These are phyloP conservation scores for Rhinella marina DNA, from an alignment of 2,797 vertebrate genomes.

Conservation along the genomic window DNA sequence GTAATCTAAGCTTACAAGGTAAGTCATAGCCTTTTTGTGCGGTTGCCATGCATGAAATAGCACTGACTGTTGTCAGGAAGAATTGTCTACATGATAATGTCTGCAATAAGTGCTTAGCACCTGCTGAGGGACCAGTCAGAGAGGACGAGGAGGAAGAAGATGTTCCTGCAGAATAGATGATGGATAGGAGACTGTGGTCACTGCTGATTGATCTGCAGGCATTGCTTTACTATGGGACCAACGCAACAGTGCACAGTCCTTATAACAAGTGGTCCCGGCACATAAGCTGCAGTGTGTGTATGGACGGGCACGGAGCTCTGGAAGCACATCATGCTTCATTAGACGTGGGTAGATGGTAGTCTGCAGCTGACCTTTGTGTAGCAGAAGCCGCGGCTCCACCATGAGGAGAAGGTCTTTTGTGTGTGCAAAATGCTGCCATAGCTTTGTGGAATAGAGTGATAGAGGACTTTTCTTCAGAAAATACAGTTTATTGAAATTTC, in stretches of 20 bases:
- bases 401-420: conserved; percentile 23
- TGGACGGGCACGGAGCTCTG: not conserved
- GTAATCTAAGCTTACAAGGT: conserved; percentile 21
- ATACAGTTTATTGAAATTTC: no score
- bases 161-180: not conserved
- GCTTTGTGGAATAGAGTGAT: not conserved
- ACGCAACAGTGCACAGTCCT: not conserved
- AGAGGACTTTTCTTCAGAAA: no score
- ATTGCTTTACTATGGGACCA: not conserved
- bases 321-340: not conserved
- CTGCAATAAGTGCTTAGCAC: conserved; percentile 38
- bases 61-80: conserved; percentile 8
- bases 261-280: not conserved
- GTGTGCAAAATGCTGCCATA: not conserved
- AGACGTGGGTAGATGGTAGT: not conserved
- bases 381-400: conserved; percentile 9
- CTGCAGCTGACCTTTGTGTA: conserved; percentile 58
- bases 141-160: not conserved
- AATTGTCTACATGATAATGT: not conserved
- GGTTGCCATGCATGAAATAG: conserved; percentile 20
- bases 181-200: no score
- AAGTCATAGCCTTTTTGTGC: conserved; percentile 14
- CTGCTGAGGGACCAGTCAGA: conserved; percentile 50
- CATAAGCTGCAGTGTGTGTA: not conserved
- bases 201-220: not conserved